Base-by-base conservation (phyloP, 2,797 vertebrate species). In the Notolepis coatsorum region DNA sequence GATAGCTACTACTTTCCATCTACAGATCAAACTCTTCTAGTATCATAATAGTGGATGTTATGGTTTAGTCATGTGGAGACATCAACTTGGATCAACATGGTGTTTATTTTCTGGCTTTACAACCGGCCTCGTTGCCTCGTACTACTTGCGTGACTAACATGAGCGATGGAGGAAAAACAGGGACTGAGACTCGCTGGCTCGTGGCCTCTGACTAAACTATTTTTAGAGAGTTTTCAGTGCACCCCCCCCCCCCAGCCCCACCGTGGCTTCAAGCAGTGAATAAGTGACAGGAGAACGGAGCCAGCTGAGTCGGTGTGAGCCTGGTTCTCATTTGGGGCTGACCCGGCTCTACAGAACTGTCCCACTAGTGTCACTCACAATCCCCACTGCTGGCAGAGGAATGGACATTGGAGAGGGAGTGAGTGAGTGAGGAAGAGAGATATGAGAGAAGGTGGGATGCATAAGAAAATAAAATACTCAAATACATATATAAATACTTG, bases 311-410 rank as follows among this genome's bases (percentile, higher is more conserved):
- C 79, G 76, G 67, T 60, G 68, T 37, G 64, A 69, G 77, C 60
- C 87, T 88, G 86, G 51, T 87, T 86, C 81, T 89, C 79, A 83
- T 92, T 90, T 69, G 84, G 73, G 66, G 74, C 73, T 81, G 80
- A 85, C 82, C 82, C 71, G 59, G 81, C 63, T 17, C 72, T 78
- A 74, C 73, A 52, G 65, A 62, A 71, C 72, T 74, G 65, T 52
- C 68, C 80, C 55, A 24, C 67, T 68, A 50, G 68, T 84, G 80
- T 85, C 77, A 81, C 46, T 78, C 81, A 77, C 61, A 54, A 61
- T 61, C 49, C 56, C 63, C 56, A n/a, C 31, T 18, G 68, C 55
- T n/a, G 41, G 53, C 47, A 59, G n/a, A n/a, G 45, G 30, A 25
- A 3, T 21, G 52, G 41, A 39, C n/a, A n/a, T n/a, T 5, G 43